Evolutionary conservation across 1,140 invertebrate species (phyloP).

Genomic region (Manduca sexta): DNA sequence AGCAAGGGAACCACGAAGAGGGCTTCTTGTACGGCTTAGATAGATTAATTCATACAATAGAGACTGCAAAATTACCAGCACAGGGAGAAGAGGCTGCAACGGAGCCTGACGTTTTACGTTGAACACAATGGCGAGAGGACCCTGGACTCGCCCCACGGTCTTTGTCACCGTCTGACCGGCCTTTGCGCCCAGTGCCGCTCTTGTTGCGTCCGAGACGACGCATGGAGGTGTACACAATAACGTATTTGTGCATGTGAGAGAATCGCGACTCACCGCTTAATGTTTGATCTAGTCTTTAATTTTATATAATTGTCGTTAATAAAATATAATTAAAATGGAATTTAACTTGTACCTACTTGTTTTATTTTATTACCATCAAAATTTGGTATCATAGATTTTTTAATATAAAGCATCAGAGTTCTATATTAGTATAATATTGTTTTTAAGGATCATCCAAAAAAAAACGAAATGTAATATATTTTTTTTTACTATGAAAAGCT

Average conservation of each 20-base stretch:
- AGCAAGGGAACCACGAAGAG: conserved; percentile 95
- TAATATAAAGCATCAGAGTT: too few species aligned
- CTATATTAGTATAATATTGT: too few species aligned
- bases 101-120: conserved; percentile 62
- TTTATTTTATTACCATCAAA: conserved; percentile 1
- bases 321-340: not conserved
- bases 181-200: conserved; percentile 27
- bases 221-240: conserved; percentile 55
- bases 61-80: conserved; percentile 40
- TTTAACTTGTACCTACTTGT: not conserved
- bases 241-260: conserved; percentile 57
- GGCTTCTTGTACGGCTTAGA: conserved; percentile 94
- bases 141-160: conserved; percentile 54
- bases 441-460: too few species aligned
- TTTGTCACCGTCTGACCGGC: conserved; percentile 45
- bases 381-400: too few species aligned
- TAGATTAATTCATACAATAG: conserved; percentile 78
- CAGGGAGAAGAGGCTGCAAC: conserved; percentile 27
- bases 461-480: too few species aligned
- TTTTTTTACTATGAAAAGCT: too few species aligned
- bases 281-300: conserved; percentile 63
- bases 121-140: conserved; percentile 39
- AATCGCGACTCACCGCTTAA: conserved; percentile 46
- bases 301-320: conserved; percentile 3
- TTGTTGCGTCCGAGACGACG: conserved; percentile 30